These are phyloP conservation scores for Dinoponera quadriceps DNA, from an alignment of 1,140 invertebrate genomes.

Conservation along the genomic window DNA sequence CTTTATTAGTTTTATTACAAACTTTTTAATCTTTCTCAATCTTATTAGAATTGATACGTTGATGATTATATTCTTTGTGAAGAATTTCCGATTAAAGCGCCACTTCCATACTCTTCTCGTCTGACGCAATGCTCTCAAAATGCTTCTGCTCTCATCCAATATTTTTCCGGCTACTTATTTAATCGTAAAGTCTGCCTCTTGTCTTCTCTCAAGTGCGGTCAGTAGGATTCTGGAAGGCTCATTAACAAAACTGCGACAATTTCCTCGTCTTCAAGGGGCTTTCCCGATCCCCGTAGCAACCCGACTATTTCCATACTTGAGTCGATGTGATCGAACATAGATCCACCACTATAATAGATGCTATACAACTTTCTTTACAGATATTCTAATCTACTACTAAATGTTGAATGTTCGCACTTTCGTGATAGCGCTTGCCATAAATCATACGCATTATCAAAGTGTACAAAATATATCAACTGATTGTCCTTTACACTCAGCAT, in stretches of 20 bases:
- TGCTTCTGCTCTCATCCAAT: conserved; percentile 3
- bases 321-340: conserved; percentile 58
- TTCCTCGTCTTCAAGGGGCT: conserved; percentile 67
- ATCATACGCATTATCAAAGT: conserved; percentile 6
- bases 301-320: conserved; percentile 66
- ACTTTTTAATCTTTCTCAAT: background rate
- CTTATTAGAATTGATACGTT: background rate
- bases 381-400: conserved; percentile 65
- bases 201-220: conserved; percentile 66
- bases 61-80: background rate
- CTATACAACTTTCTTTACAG: conserved; percentile 61
- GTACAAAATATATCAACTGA: conserved; percentile 18
- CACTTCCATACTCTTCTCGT: background rate
- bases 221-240: conserved; percentile 70
- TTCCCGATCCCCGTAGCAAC: conserved; percentile 61
- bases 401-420: conserved; percentile 67
- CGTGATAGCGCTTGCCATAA: conserved; percentile 51
- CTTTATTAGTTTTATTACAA: background rate
- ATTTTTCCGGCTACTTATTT: conserved; percentile 41
- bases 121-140: background rate
- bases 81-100: background rate
- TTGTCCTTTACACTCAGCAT: conserved; percentile 7
- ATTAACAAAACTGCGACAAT: conserved; percentile 67
- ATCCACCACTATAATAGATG: background rate
- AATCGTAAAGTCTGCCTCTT: conserved; percentile 68